Conservation (phyloP, 1,140 invertebrate species). For the Sminthurides bifidus region DNA sequence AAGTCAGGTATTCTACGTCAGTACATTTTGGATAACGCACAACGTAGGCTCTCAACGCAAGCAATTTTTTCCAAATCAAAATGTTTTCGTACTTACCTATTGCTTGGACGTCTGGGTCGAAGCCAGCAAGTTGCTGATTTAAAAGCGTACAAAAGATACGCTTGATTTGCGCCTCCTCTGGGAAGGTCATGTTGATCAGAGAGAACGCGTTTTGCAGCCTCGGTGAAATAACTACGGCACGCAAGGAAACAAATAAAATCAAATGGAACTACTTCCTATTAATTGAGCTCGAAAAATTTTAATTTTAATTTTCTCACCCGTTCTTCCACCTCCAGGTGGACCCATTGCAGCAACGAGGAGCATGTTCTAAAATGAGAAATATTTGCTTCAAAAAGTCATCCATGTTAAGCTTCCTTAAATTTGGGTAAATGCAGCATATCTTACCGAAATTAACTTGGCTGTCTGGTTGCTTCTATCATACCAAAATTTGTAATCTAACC, state of each 20-base stretch:
- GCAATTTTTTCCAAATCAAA: background rate
- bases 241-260: too few species aligned
- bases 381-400: background rate
- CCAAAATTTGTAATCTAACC: conserved; percentile 79
- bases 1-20: background rate
- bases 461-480: conserved; percentile 61
- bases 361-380: conserved; percentile 48
- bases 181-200: conserved; percentile 69
- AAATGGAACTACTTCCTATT: too few species aligned
- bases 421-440: conserved; percentile 4
- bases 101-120: conserved; percentile 62
- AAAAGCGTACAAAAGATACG: conserved; percentile 73
- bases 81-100: conserved; percentile 39
- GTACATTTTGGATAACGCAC: background rate
- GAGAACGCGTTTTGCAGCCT: conserved; percentile 65
- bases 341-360: conserved; percentile 64
- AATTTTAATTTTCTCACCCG: too few species aligned
- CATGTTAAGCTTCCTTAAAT: background rate
- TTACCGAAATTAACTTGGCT: conserved; percentile 47
- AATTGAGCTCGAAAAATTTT: too few species aligned
- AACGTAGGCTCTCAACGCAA: too few species aligned
- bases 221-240: conserved; percentile 54
- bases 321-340: conserved; percentile 65
- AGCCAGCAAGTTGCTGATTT: conserved; percentile 59
- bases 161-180: conserved; percentile 58